Percentiles rank a stretch among this genome's conserved stretches.
These are phyloP conservation scores for Griposia aprilina DNA, from an alignment of 2,888 invertebrate genomes.

Conservation along the genomic window DNA sequence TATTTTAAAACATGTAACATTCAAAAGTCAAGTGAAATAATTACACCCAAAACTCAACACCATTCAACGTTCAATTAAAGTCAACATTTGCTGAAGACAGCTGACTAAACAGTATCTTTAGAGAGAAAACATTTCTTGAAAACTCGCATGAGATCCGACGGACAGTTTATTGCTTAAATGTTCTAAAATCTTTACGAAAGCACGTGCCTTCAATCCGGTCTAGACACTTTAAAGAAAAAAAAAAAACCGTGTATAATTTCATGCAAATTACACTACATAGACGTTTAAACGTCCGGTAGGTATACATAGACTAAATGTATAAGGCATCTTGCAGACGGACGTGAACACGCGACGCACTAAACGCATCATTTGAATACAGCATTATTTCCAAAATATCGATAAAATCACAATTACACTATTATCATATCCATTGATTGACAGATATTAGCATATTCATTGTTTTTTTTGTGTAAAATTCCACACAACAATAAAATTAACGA, in stretches of 20 bases:
- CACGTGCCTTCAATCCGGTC: slow-evolving; percentile 54
- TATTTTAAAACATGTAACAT: not conserved
- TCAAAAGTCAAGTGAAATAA: not conserved
- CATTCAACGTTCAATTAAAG: slow-evolving; percentile 20
- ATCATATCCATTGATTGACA: too few species aligned
- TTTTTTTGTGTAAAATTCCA: slow-evolving; percentile 34
- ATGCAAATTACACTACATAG: slow-evolving; percentile 69
- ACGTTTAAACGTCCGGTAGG: slow-evolving; percentile 52
- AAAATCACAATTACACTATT: too few species aligned
- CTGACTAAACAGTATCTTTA: slow-evolving; percentile 39
- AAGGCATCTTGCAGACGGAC: slow-evolving; percentile 49
- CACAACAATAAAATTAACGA: slow-evolving; percentile 45
- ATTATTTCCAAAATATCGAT: not conserved
- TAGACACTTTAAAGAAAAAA: slow-evolving; percentile 38
- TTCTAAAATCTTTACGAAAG: slow-evolving; percentile 34
- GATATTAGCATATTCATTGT: slow-evolving; percentile 19
- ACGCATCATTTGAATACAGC: not conserved
- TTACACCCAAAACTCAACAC: slow-evolving; percentile 24
- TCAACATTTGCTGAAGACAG: slow-evolving; percentile 42
- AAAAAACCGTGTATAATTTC: slow-evolving; percentile 68
- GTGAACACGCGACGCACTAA: slow-evolving; percentile 1
- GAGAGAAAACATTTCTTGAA: slow-evolving; percentile 23
- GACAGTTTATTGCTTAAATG: slow-evolving; percentile 13
- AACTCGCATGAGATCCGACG: not conserved
- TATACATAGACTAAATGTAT: slow-evolving; percentile 38